Evolutionary conservation across 2,113 vertebrate species (phyloP), one percentile per base, ranked within the genome.

Genomic region (Callithrix jacchus): DNA sequence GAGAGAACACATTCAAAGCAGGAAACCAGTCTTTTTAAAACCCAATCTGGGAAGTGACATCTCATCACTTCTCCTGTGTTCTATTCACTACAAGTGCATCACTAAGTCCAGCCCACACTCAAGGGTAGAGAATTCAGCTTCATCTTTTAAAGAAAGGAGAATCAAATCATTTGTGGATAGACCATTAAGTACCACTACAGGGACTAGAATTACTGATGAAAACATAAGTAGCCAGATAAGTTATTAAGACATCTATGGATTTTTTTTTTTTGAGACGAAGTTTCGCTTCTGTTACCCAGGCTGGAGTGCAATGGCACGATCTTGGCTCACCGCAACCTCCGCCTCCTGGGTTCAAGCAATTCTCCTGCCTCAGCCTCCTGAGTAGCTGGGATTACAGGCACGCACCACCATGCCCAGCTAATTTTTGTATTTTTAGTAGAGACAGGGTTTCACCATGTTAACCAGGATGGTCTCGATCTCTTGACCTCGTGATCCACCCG

Each of bases 131-230:
- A 95, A 70, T 35, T 77, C 95, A 96, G 47, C 35, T 95, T 27
- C 88, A 92, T 27, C 40, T 97, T 92, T 94, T 20, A 87, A 92
- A 85, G 61, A 90, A 58, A 81, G 37, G 9, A 71, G 42, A 89
- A 94, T 30, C 35, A 92, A 86, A 68, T 66, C 91, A 89, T 82
- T 37, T 92, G 32, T n/a, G 25, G 76, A 76, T 6, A 84, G 11
- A 61, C 73, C 73, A 93, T 85, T 73, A 88, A 94, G 87, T 87
- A 54, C 54, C 79, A 95, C 54, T 18, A 56, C 47, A 84, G 13
- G 40, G 61, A 90, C 32, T 71, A 37, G 20, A 85, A 91, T 52
- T 58, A n/a, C 1, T 49, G 37, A 80, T 27, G 16, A 42, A 35
- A 45, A 61, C 21, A 47, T 52, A 87, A 35, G 83, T 47, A 40